A percentile compares a stretch with the other conserved stretches of the same genome.
Evolutionary conservation across 2,888 invertebrate genomes (phyloP).

Genomic region (Ichneumoninae sp.): DNA sequence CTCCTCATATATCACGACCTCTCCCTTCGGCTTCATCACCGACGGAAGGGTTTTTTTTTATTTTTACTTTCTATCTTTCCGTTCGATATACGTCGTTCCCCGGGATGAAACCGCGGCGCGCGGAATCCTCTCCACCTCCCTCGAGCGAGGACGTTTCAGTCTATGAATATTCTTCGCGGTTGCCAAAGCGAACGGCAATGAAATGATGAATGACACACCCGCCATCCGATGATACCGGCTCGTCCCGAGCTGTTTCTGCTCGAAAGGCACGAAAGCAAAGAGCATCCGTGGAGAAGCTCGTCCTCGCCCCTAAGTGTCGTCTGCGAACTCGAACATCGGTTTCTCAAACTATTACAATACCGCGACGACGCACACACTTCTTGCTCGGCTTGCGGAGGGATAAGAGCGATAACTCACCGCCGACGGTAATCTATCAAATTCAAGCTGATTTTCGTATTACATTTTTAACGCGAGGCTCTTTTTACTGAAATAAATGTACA

Average conservation of each 20-base stretch:
- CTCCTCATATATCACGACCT: constrained; percentile 66
- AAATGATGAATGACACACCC: constrained; percentile 81
- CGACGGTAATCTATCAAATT: constrained; percentile 79
- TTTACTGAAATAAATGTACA: too few species aligned
- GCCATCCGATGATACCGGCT: constrained; percentile 43
- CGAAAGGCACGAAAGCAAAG: constrained; percentile 58
- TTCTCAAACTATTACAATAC: constrained; percentile 78
- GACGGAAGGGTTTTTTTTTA: constrained; percentile 12
- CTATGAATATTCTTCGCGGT: constrained; percentile 81
- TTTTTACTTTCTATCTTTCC: constrained; percentile 43
- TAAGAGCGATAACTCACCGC: constrained; percentile 15
- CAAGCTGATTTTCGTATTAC: constrained; percentile 70
- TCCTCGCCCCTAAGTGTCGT: constrained; percentile 70
- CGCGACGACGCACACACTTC: constrained; percentile 17
- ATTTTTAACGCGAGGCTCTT: background rate
- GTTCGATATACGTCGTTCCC: constrained; percentile 2
- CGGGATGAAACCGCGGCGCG: background rate
- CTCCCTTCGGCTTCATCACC: constrained; percentile 39
- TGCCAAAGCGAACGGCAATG: constrained; percentile 72
- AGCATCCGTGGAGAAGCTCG: constrained; percentile 70
- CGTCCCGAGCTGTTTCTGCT: constrained; percentile 48
- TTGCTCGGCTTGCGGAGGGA: background rate
- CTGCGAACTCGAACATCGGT: constrained; percentile 81
- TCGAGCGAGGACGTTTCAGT: constrained; percentile 61
- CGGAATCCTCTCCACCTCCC: background rate